Conservation (phyloP, 2,888 invertebrate genomes). For the Empis stercorea region DNA sequence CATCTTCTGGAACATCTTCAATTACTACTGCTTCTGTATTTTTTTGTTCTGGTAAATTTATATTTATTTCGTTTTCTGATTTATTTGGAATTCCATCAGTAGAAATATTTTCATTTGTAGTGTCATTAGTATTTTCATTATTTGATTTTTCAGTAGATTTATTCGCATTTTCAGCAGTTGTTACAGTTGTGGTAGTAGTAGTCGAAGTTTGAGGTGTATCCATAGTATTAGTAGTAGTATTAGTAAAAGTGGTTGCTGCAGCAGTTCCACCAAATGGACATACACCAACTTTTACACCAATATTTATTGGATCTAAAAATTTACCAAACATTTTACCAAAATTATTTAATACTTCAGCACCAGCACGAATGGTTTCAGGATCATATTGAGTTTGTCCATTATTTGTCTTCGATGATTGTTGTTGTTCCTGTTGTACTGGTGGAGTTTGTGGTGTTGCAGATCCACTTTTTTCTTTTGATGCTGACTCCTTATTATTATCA, state of each 20-base stretch:
- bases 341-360: constrained; percentile 31
- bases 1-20: neutral
- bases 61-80: too few relatives aligned
- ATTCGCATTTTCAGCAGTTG: neutral
- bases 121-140: too few relatives aligned
- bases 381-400: constrained; percentile 10
- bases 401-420: neutral
- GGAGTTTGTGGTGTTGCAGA: constrained; percentile 2
- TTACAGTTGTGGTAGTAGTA: constrained; percentile 1
- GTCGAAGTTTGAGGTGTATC: neutral
- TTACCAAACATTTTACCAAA: constrained; percentile 34
- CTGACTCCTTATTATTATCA: constrained; percentile 7
- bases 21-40: neutral
- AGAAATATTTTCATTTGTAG: too few relatives aligned
- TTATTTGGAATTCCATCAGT: too few relatives aligned
- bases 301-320: constrained; percentile 28
- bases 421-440: neutral
- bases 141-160: too few relatives aligned
- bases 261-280: neutral
- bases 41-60: too few relatives aligned
- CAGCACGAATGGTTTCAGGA: constrained; percentile 29
- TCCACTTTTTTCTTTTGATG: constrained; percentile 5
- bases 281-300: constrained; percentile 7
- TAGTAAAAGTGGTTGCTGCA: neutral
- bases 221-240: constrained; percentile 1